phyloP scores from a whole-genome alignment of 2,888 invertebrate genomes.

The Diarsia mendica region DNA sequence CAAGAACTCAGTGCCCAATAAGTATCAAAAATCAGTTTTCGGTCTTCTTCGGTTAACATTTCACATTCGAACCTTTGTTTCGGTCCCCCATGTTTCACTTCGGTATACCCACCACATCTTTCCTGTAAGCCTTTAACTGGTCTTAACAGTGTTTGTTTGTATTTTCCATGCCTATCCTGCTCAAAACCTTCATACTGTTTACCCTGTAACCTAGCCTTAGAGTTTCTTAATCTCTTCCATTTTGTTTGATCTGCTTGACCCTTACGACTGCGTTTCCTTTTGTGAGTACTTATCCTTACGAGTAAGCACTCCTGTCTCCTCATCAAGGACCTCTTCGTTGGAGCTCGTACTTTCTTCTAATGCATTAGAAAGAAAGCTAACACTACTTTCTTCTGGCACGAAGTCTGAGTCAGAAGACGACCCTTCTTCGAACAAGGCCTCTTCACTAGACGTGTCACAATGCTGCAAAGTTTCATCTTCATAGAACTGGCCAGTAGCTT shows the following conservation, averaged over 20 bases:
- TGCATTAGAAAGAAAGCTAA: constrained; percentile 26
- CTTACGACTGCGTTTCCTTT: constrained; percentile 35
- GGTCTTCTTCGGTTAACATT: constrained; percentile 16
- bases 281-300: constrained; percentile 31
- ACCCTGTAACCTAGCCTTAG: constrained; percentile 37
- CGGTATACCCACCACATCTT: constrained; percentile 36
- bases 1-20: constrained; percentile 11
- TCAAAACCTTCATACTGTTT: constrained; percentile 39
- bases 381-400: constrained; percentile 31
- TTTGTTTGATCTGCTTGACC: constrained; percentile 35
- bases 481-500: neutral
- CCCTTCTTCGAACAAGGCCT: constrained; percentile 10
- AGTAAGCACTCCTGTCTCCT: constrained; percentile 35
- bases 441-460: constrained; percentile 18
- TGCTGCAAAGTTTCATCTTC: constrained; percentile 19
- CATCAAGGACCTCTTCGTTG: constrained; percentile 27
- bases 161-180: constrained; percentile 38
- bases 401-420: constrained; percentile 28
- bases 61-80: constrained; percentile 20
- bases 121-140: constrained; percentile 32
- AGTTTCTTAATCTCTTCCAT: constrained; percentile 38
- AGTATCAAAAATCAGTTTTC: constrained; percentile 13
- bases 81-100: constrained; percentile 16
- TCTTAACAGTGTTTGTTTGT: constrained; percentile 38
- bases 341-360: constrained; percentile 30